These are phyloP conservation scores for Notothenia rossii DNA, from an alignment of 2,113 vertebrate genomes.

Conservation along the genomic window DNA sequence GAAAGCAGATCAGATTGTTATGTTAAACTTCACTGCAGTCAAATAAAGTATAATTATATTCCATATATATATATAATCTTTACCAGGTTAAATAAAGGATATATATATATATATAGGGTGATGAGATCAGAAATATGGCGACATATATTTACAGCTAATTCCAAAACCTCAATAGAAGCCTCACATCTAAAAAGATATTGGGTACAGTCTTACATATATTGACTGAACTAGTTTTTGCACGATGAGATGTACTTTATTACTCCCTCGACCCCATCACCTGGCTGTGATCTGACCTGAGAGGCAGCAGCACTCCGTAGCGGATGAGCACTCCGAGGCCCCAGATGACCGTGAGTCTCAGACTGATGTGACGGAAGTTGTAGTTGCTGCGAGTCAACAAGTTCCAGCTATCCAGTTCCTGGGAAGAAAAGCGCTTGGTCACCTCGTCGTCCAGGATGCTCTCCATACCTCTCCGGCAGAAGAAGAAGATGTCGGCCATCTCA, in stretches of 20 bases:
- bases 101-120: too few species aligned
- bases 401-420: slow-evolving; percentile 94
- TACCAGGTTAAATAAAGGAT: too few species aligned
- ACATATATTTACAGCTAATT: too few species aligned
- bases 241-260: not conserved
- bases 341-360: slow-evolving; percentile 88
- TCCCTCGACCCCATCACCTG: not conserved
- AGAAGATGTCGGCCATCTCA: slow-evolving; percentile 92
- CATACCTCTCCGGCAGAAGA: slow-evolving; percentile 92
- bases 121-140: too few species aligned
- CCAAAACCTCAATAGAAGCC: too few species aligned
- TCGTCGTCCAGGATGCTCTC: slow-evolving; percentile 96
- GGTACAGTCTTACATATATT: too few species aligned
- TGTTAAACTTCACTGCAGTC: too few species aligned
- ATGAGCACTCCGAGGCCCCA: slow-evolving; percentile 92
- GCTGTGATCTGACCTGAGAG: slow-evolving; percentile 87
- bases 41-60: too few species aligned
- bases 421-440: slow-evolving; percentile 93
- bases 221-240: not conserved
- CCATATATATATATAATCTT: too few species aligned
- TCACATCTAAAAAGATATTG: too few species aligned
- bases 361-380: slow-evolving; percentile 93
- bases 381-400: slow-evolving; percentile 94
- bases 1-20: slow-evolving; percentile 2
- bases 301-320: slow-evolving; percentile 91